Evolutionary conservation across 1,140 invertebrate species (phyloP), one percentile per base, ranked within the genome.

Genomic region (Meloidogyne floridensis): DNA sequence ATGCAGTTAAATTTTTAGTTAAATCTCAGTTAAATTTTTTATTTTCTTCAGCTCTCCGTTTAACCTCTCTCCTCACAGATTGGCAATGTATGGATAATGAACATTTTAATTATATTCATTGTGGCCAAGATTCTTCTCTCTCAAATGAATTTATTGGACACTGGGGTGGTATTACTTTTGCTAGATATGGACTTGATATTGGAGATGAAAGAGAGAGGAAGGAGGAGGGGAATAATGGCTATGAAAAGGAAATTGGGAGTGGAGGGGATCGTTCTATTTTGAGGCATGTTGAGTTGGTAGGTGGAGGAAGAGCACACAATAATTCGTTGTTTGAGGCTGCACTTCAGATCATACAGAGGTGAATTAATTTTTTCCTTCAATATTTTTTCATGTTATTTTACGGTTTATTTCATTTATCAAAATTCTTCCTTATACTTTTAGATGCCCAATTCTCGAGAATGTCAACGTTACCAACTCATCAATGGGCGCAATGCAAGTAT

Each of bases 161-260:
- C 90, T 99, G 97, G 97, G 97, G 97, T 71, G 97, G 97, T 47
- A 94, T 99, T 80, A 91, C 96, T 72, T 97, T 99, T 91, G 93
- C 95, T 8, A 93, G 94, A 88, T 93, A 94, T 32, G 93, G 94
- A 86, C 96, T 97, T 90, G 96, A 98, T 90, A 93, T 85, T 20
- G 32, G 69, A 3, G 47, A 53, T 7, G 69, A 59, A 20, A 73
- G n/a, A 15, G 53, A 51, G 86, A 88, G 9, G n/a, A 20, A 15
- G n/a, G 56, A n/a, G 13, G 32, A 51, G 18, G 77, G n/a, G 43
- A 15, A 47, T 47, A 8, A 47, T 47, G 47, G 47, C n/a, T 65
- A n/a, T 15, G 4, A 15, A n/a, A 65, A 65, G 2, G n/a, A n/a
- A 56, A 75, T 51, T 47, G 18, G 51, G 15, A 18, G 15, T 8